phyloP scores from a whole-genome alignment of 2,113 vertebrate genomes.

The Protobothrops mucrosquamatus region DNA sequence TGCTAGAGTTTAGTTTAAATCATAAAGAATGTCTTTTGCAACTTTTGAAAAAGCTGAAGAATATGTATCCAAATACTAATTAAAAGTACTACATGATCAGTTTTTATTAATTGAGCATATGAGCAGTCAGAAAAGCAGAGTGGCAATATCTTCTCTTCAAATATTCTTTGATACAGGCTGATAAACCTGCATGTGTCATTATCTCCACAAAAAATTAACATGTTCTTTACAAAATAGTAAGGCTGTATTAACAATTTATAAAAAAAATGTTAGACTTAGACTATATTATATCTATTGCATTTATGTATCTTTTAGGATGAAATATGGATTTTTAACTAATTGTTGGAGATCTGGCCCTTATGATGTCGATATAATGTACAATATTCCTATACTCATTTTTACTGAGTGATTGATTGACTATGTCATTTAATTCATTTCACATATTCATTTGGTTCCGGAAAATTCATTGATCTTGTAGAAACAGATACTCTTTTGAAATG shows the following conservation, averaged over 20 bases:
- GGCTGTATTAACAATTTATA: background rate
- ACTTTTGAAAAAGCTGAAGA: background rate
- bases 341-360: background rate
- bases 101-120: background rate
- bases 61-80: background rate
- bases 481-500: background rate
- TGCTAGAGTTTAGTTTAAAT: background rate
- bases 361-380: background rate
- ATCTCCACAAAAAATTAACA: background rate
- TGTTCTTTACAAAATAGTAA: background rate
- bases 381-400: background rate
- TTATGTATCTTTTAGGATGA: background rate
- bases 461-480: background rate
- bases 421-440: background rate
- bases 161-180: background rate
- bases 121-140: background rate
- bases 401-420: background rate
- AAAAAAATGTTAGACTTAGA: background rate
- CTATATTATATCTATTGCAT: background rate
- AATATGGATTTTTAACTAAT: background rate
- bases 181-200: background rate
- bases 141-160: background rate
- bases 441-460: background rate
- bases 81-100: background rate
- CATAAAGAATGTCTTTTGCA: background rate